Evolutionary conservation across 2,888 invertebrate species (phyloP).

Genomic region (Eurytoma californica): DNA sequence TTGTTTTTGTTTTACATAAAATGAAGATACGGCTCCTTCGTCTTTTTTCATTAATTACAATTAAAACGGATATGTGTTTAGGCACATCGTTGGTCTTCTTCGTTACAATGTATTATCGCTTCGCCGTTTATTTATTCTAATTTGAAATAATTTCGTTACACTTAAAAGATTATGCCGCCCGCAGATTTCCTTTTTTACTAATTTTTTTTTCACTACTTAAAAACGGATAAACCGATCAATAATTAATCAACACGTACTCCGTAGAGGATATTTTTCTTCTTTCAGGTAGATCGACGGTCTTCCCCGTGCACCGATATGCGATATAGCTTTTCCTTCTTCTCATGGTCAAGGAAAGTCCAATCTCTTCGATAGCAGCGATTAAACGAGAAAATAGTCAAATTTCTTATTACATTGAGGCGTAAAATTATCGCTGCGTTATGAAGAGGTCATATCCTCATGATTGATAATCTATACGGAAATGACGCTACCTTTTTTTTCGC

Average conservation of each 20-base stretch:
- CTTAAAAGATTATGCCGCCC: slow-evolving; percentile 35
- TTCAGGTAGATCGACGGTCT: slow-evolving; percentile 21
- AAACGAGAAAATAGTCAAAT: background rate
- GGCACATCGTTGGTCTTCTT: slow-evolving; percentile 67
- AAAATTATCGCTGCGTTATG: background rate
- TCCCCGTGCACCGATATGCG: background rate
- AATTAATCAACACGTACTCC: slow-evolving; percentile 35
- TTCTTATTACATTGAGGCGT: background rate
- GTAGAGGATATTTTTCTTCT: slow-evolving; percentile 18
- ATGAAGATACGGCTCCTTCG: slow-evolving; percentile 52
- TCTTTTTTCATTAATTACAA: slow-evolving; percentile 58
- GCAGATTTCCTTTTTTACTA: slow-evolving; percentile 1
- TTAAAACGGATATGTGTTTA: slow-evolving; percentile 64
- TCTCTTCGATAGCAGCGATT: slow-evolving; percentile 1
- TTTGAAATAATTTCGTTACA: background rate
- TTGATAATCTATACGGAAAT: slow-evolving; percentile 37
- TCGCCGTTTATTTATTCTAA: slow-evolving; percentile 29
- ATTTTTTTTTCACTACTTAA: background rate
- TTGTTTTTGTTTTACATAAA: slow-evolving; percentile 59
- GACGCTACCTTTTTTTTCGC: background rate
- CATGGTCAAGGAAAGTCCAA: background rate
- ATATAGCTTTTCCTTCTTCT: background rate
- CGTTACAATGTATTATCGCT: slow-evolving; percentile 54
- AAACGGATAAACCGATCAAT: slow-evolving; percentile 32
- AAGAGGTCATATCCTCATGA: background rate